Conservation (phyloP, 2,888 invertebrate species). For the Dendrolimus pini region DNA sequence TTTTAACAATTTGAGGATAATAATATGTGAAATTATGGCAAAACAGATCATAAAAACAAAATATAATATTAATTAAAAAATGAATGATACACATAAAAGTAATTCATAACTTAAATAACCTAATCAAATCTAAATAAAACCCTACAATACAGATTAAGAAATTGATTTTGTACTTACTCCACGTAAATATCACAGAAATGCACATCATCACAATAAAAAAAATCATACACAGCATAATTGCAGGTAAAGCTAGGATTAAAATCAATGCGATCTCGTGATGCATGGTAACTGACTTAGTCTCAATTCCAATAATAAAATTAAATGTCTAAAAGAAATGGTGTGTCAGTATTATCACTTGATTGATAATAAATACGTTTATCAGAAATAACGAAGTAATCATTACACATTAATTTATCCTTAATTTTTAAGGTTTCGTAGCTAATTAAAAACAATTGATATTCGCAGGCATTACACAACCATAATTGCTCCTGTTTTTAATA, state of each 20-base stretch:
- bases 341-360: background rate
- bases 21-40: too few relatives aligned
- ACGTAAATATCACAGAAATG: background rate
- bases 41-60: too few relatives aligned
- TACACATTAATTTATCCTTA: background rate
- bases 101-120: too few relatives aligned
- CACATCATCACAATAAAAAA: constrained; percentile 3
- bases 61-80: too few relatives aligned
- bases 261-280: constrained; percentile 5
- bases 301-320: background rate
- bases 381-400: constrained; percentile 1
- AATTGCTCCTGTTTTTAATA: too few relatives aligned
- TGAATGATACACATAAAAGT: too few relatives aligned
- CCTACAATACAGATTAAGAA: background rate
- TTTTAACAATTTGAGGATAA: too few relatives aligned
- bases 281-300: constrained; percentile 9
- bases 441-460: too few relatives aligned
- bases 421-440: too few relatives aligned
- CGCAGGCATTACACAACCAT: too few relatives aligned
- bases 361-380: constrained; percentile 1
- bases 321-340: background rate
- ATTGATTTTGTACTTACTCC: background rate
- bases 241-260: constrained; percentile 18
- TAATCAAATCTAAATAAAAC: too few relatives aligned
- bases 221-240: constrained; percentile 11